phyloP scores from a whole-genome alignment of 2,888 invertebrate species.

The Hypomecis atomaria region DNA sequence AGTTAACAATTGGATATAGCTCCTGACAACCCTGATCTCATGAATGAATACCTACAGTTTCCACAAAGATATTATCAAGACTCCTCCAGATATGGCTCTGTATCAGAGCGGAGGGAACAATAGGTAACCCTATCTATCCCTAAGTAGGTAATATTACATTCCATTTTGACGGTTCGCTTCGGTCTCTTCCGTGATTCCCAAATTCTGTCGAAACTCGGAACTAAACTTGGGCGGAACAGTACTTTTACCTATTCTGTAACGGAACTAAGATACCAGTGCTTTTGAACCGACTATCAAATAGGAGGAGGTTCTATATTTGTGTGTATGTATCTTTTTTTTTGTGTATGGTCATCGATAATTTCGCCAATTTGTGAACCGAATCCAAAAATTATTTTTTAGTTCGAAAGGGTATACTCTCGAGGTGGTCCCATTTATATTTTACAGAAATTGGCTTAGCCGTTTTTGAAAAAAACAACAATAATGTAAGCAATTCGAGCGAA shows the following conservation, averaged over 20 bases:
- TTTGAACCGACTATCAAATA: too few relatives aligned
- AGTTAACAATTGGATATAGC: background rate
- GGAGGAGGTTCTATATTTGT: too few relatives aligned
- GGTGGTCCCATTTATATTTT: too few relatives aligned
- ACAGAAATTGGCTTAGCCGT: too few relatives aligned
- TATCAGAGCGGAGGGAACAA: constrained; percentile 5
- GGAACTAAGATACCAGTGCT: background rate
- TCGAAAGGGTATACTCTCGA: too few relatives aligned
- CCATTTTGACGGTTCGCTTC: constrained; percentile 22
- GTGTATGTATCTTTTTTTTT: too few relatives aligned
- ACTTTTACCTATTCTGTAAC: background rate
- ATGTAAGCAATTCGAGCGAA: too few relatives aligned
- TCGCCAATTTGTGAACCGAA: too few relatives aligned
- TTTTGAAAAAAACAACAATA: too few relatives aligned
- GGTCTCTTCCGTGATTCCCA: constrained; percentile 5
- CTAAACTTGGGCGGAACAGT: background rate
- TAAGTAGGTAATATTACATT: constrained; percentile 29
- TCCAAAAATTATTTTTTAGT: too few relatives aligned
- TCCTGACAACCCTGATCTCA: background rate
- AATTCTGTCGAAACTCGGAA: background rate
- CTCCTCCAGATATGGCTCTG: constrained; percentile 2
- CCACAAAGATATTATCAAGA: constrained; percentile 5
- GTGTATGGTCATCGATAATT: too few relatives aligned
- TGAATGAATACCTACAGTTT: constrained; percentile 1
- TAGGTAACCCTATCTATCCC: constrained; percentile 5